Conservation (phyloP, 2,888 invertebrate species). For the Oligia fasciuncula region DNA sequence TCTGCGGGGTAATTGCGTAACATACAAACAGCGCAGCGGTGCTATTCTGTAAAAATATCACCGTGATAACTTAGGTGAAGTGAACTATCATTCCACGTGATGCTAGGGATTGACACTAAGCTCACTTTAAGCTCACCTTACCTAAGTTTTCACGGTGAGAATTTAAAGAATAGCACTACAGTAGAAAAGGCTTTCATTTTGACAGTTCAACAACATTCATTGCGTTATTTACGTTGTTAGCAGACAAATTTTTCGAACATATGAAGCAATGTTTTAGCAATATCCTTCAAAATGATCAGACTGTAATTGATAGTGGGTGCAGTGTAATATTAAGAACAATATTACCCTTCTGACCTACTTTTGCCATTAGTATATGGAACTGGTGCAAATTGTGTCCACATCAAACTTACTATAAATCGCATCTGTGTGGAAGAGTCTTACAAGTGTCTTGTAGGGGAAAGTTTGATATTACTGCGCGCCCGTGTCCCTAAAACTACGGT, state of each 20-base stretch:
- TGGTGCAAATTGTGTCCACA: background rate
- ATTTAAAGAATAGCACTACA: background rate
- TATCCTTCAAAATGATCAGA: background rate
- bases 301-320: background rate
- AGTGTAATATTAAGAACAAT: background rate
- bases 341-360: background rate
- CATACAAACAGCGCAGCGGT: background rate
- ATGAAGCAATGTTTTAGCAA: background rate
- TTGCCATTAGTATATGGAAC: background rate
- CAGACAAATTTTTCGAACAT: background rate
- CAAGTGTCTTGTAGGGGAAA: background rate
- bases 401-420: conserved; percentile 9
- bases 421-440: conserved; percentile 26
- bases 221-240: background rate
- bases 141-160: no score
- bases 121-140: no score
- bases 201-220: background rate
- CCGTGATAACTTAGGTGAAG: no score
- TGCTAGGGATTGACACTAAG: no score
- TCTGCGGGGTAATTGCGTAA: background rate
- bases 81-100: no score
- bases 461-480: background rate
- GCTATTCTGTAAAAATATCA: no score
- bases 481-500: background rate
- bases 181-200: background rate